Evolutionary conservation across 2,888 invertebrate species (phyloP).

Genomic region (Drosophila hamatofila): DNA sequence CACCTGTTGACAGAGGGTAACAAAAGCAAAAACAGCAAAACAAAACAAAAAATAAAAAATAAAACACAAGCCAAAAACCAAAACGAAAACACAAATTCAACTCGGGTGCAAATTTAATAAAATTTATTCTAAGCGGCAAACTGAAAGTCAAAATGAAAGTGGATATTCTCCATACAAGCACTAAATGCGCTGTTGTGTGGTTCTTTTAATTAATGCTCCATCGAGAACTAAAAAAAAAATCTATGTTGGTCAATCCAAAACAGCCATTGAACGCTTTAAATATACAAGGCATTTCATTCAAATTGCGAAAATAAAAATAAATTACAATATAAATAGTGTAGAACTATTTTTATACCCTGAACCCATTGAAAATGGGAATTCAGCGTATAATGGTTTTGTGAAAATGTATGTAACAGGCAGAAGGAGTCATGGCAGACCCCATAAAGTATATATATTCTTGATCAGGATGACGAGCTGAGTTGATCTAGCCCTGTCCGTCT

Average conservation of each 20-base stretch:
- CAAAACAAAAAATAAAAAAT: slow-evolving; percentile 16
- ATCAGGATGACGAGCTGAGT: too few species aligned
- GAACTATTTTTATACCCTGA: not conserved
- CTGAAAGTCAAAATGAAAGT: slow-evolving; percentile 17
- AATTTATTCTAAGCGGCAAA: slow-evolving; percentile 45
- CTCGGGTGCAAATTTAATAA: slow-evolving; percentile 59
- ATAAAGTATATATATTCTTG: too few species aligned
- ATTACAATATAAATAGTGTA: not conserved
- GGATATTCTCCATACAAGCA: not conserved
- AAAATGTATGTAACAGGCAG: too few species aligned
- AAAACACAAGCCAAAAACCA: slow-evolving; percentile 23
- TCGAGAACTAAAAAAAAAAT: not conserved
- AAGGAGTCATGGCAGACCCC: too few species aligned
- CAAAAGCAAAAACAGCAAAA: slow-evolving; percentile 29
- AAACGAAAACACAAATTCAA: slow-evolving; percentile 32
- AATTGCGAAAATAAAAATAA: not conserved
- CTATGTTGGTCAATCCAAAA: slow-evolving; percentile 5
- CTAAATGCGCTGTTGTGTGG: not conserved
- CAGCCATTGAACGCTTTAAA: slow-evolving; percentile 41
- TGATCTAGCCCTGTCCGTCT: too few species aligned
- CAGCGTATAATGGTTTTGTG: too few species aligned
- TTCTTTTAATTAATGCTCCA: slow-evolving; percentile 35
- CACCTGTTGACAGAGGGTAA: slow-evolving; percentile 68
- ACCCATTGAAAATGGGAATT: too few species aligned
- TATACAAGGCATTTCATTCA: slow-evolving; percentile 20